Percentiles rank a stretch among this genome's conserved stretches.
Conservation (phyloP, 2,888 invertebrate genomes). For the Ectobius pallidus region DNA sequence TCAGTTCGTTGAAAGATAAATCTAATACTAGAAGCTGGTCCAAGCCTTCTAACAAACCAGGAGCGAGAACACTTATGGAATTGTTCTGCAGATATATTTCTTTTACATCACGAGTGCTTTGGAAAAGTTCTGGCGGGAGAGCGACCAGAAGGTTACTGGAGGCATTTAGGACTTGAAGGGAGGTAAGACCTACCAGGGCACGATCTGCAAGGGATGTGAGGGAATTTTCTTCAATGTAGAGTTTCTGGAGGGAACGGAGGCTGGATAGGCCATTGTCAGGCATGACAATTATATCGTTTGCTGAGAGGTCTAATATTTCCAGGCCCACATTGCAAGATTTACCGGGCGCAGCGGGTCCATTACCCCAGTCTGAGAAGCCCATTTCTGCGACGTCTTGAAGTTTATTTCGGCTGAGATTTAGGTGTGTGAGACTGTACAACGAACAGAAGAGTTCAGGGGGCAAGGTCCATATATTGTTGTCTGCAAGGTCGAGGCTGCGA, state of each 20-base stretch:
- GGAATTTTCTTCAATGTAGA: slow-evolving; percentile 78
- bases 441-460: slow-evolving; percentile 65
- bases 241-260: slow-evolving; percentile 69
- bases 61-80: slow-evolving; percentile 74
- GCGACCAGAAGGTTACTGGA: slow-evolving; percentile 79
- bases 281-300: slow-evolving; percentile 73
- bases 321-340: slow-evolving; percentile 73
- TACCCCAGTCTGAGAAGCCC: slow-evolving; percentile 75
- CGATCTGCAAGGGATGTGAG: slow-evolving; percentile 75
- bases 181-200: slow-evolving; percentile 72
- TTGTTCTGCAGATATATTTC: slow-evolving; percentile 80
- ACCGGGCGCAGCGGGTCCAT: slow-evolving; percentile 57
- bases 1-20: slow-evolving; percentile 74
- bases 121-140: slow-evolving; percentile 78
- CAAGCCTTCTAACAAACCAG: slow-evolving; percentile 74
- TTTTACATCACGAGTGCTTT: slow-evolving; percentile 71
- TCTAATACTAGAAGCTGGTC: slow-evolving; percentile 76
- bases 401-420: slow-evolving; percentile 79
- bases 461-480: slow-evolving; percentile 51
- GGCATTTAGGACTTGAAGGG: slow-evolving; percentile 74
- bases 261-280: slow-evolving; percentile 75
- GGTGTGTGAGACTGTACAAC: slow-evolving; percentile 67
- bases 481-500: slow-evolving; percentile 51
- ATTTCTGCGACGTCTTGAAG: slow-evolving; percentile 78
- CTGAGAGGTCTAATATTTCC: slow-evolving; percentile 73